phyloP scores from a whole-genome alignment of 2,888 invertebrate species.

The Agonum fuliginosum region DNA sequence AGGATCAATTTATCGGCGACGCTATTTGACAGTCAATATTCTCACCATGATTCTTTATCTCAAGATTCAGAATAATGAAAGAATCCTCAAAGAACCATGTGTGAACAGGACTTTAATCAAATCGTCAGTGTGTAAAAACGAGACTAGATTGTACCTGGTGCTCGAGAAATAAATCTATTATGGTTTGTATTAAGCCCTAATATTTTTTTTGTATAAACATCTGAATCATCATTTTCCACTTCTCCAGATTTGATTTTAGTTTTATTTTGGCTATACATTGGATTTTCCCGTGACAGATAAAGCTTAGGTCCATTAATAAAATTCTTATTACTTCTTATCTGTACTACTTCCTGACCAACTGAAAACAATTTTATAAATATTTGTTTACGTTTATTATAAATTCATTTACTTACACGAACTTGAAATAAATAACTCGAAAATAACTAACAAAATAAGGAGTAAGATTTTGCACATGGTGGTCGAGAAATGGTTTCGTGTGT shows the following conservation, averaged over 20 bases:
- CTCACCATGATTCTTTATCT: too few relatives aligned
- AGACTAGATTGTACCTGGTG: background rate
- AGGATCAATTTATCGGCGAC: too few relatives aligned
- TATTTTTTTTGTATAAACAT: background rate
- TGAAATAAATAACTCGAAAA: background rate
- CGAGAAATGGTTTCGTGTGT: background rate
- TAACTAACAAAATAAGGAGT: background rate
- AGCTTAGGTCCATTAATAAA: background rate
- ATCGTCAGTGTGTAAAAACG: too few relatives aligned
- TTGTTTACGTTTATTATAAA: background rate
- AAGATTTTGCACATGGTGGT: background rate
- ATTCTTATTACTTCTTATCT: background rate
- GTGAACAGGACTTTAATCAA: too few relatives aligned
- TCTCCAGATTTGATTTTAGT: background rate
- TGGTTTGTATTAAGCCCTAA: background rate
- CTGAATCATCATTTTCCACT: background rate
- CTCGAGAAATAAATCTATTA: background rate
- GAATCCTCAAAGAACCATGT: too few relatives aligned
- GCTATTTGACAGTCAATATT: too few relatives aligned
- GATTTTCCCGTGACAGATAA: conserved; percentile 24
- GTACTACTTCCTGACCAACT: background rate
- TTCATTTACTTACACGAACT: background rate
- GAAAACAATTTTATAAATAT: background rate
- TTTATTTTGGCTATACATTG: conserved; percentile 6
- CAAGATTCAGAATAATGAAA: too few relatives aligned